phyloP scores from a whole-genome alignment of 2,113 vertebrate species.

The Podiceps cristatus region DNA sequence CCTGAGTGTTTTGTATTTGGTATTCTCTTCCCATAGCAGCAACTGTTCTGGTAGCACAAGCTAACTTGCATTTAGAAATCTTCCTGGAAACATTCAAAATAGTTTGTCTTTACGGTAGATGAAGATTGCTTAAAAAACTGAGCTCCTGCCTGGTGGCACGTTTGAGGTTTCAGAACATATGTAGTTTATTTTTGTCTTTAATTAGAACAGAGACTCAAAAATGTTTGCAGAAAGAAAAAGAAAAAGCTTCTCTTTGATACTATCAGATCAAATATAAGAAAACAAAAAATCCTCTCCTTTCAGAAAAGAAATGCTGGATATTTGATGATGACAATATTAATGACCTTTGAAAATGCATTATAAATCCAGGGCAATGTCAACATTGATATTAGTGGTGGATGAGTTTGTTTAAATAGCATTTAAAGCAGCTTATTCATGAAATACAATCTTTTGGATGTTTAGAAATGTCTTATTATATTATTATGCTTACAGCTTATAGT shows the following conservation, averaged over 20 bases:
- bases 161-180: background rate
- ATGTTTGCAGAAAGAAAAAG: background rate
- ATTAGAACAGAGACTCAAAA: background rate
- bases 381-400: background rate
- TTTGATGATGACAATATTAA: constrained; percentile 19
- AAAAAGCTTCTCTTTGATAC: background rate
- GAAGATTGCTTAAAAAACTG: background rate
- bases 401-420: constrained; percentile 47
- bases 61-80: background rate
- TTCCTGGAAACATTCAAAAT: background rate
- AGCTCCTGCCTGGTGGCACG: background rate
- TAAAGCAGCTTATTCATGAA: constrained; percentile 39
- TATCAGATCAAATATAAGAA: background rate
- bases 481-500: constrained; percentile 8
- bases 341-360: constrained; percentile 18
- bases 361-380: constrained; percentile 21
- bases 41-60: background rate
- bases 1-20: background rate
- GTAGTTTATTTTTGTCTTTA: constrained; percentile 10
- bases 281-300: background rate
- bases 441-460: constrained; percentile 35
- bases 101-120: background rate
- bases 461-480: constrained; percentile 35
- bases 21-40: background rate
- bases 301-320: constrained; percentile 8